These are phyloP conservation scores for Amazona vittata DNA, from an alignment of 2,113 vertebrate genomes.

Conservation along the genomic window DNA sequence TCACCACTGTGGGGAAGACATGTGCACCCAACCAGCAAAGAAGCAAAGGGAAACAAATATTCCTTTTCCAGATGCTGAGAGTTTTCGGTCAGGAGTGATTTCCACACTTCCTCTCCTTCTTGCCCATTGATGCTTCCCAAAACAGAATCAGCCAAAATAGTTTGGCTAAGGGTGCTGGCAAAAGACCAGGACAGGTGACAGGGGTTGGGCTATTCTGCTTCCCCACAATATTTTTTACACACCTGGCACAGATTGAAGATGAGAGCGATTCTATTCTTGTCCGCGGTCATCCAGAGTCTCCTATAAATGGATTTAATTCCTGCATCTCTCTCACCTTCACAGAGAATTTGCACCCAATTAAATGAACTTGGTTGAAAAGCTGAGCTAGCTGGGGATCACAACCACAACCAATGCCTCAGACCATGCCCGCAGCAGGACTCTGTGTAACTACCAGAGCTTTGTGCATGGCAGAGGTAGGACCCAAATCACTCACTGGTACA, in stretches of 20 bases:
- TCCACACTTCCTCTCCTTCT: not conserved
- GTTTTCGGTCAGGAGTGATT: not conserved
- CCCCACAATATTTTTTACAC: fast-evolving
- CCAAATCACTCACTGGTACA: not conserved
- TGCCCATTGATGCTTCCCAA: not conserved
- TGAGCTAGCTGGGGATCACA: not conserved
- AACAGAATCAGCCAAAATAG: not conserved
- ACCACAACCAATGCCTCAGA: not conserved
- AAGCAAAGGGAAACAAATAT: not conserved
- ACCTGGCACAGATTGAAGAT: not conserved
- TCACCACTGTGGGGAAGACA: not conserved
- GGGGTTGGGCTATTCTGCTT: not conserved
- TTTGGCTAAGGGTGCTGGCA: not conserved
- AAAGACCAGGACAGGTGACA: not conserved
- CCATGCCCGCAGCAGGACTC: no score
- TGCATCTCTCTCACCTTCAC: not conserved
- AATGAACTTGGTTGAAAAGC: not conserved
- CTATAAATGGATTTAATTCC: not conserved
- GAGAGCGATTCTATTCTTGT: not conserved
- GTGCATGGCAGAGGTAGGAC: not conserved
- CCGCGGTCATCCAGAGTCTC: fast-evolving
- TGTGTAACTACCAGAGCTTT: not conserved
- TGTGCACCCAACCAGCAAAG: not conserved
- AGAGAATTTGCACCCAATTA: not conserved
- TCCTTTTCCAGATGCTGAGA: not conserved